Percentiles rank a stretch among this genome's conserved stretches.
These are phyloP conservation scores for Galerucella calmariensis DNA, from an alignment of 2,888 invertebrate genomes.

Conservation along the genomic window DNA sequence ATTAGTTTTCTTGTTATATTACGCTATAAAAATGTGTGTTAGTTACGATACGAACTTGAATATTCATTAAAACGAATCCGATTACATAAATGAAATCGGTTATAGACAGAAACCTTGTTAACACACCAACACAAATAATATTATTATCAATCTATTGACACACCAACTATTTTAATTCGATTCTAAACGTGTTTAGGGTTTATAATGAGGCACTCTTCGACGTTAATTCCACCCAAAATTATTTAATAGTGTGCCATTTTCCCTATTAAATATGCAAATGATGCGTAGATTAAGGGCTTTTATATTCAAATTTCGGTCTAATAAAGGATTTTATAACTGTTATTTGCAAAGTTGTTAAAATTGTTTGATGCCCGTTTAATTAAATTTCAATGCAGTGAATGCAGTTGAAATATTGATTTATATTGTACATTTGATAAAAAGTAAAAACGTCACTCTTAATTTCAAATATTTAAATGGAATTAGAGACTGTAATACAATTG, in stretches of 20 bases:
- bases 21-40: background rate
- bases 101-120: constrained; percentile 7
- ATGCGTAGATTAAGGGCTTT: constrained; percentile 18
- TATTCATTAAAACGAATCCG: constrained; percentile 6
- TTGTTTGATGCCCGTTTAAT: background rate
- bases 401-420: background rate
- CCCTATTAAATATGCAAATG: constrained; percentile 21
- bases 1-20: background rate
- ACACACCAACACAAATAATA: background rate
- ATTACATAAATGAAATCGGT: constrained; percentile 2
- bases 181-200: constrained; percentile 11
- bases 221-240: constrained; percentile 23
- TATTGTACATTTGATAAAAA: too few species aligned
- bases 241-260: constrained; percentile 22
- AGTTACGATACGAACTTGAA: background rate
- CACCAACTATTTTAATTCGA: constrained; percentile 12
- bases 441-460: too few species aligned
- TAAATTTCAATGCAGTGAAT: background rate
- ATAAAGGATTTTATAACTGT: background rate
- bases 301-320: constrained; percentile 27
- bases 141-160: constrained; percentile 6
- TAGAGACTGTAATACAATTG: too few species aligned
- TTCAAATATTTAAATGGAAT: too few species aligned
- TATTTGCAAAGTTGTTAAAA: background rate
- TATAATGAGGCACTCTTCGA: constrained; percentile 21